Evolutionary conservation across 92 coral and sea anemone species (phyloP).

Genomic region (Epizoanthus illoricatus): DNA sequence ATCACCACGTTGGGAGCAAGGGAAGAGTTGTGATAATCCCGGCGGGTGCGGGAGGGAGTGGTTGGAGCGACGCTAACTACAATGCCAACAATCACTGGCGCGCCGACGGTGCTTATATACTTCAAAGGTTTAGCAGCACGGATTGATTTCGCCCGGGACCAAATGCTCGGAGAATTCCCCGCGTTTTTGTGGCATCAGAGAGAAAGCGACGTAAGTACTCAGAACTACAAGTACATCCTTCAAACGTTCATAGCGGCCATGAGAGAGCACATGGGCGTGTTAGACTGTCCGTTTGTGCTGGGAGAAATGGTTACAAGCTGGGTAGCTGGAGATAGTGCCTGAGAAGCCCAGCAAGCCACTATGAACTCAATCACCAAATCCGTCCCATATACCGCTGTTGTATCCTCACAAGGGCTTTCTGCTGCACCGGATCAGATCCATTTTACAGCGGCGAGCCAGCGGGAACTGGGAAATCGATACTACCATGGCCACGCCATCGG

Average conservation of each 20-base stretch:
- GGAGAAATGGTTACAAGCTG: slow-evolving; percentile 17
- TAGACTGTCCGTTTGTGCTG: slow-evolving; percentile 8
- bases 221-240: slow-evolving; percentile 10
- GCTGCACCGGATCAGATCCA: neutral
- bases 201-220: slow-evolving; percentile 2
- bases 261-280: slow-evolving; percentile 6
- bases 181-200: slow-evolving; percentile 30
- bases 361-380: neutral
- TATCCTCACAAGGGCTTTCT: neutral
- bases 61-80: neutral
- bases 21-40: slow-evolving; percentile 12
- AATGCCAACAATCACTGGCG: slow-evolving; percentile 18
- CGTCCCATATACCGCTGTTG: slow-evolving; percentile 4
- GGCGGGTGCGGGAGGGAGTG: neutral
- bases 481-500: neutral
- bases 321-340: neutral
- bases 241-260: slow-evolving; percentile 1
- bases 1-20: slow-evolving; percentile 4
- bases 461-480: neutral
- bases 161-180: slow-evolving; percentile 21
- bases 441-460: neutral
- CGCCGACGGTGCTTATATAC: slow-evolving; percentile 6
- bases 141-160: slow-evolving; percentile 6
- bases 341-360: neutral
- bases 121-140: slow-evolving; percentile 2